Base-by-base conservation (phyloP, 1,140 invertebrate genomes). In the Littorina saxatilis region DNA sequence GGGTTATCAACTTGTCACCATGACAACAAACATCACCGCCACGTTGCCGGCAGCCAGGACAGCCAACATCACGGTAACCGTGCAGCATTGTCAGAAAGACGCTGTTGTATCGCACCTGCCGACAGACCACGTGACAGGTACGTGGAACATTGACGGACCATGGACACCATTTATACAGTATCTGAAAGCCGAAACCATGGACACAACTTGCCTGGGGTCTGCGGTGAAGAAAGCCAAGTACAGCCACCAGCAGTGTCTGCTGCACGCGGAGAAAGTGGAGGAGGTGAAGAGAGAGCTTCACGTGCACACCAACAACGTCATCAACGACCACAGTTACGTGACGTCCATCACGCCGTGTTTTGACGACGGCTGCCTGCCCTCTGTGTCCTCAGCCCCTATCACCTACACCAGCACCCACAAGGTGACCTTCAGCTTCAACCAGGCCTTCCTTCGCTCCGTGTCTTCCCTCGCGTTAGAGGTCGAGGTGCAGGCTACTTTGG, bases 1-100 rank as follows among this genome's bases (percentile, higher is more conserved):
- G 47, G 63, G 78, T 4, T 68, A 68, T 9, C 82, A 83, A 66
- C 29, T 84, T 52, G 43, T 79, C 9, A 63, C 82, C 15, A 50
- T 82, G 70, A 68, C 66, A 79, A 23, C 50, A 13, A 37, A 17
- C 50, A n/a, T 76, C 29, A 76, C 47, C 32, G 74, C 52, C 7
- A 20, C 35, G 11, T 17, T 76, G 13, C 74, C 74, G 0, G 29
- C 13, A 39, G 15, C 52, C 23, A 11, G 27, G 43, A 15, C 43
- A 17, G 55, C 50, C 23, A 76, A 76, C 50, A 76, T 32, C 0
- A 76, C 50, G 3, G 50, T 76, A 20, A 20, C 20, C 7, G n/a
- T 76, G 7, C 35, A 35, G 50, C 50, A 23, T 15, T 76, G 74
- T 39, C 47, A 52, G 29, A 76, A 76, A 58, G 52, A 76, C 13